Evolutionary conservation across 2,113 vertebrate genomes (phyloP), one percentile per base, ranked within the genome.

Genomic region (Plecturocebus donacophilus): DNA sequence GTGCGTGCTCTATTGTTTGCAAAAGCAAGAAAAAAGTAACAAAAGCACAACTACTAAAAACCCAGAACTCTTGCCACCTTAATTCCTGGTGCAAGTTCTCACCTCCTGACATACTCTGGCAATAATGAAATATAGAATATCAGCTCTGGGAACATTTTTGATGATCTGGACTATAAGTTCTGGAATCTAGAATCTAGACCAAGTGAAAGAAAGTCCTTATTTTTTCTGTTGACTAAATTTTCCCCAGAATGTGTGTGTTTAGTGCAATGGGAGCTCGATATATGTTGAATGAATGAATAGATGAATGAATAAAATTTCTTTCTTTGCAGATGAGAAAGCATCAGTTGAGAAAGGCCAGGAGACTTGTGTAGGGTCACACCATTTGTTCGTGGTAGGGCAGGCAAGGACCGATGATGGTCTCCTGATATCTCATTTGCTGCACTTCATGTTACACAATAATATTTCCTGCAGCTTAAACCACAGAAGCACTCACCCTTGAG

Each of bases 391-490:
- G 27, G n/a, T 56, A 70, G 4, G 76, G 70, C 27, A 76, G 38
- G 13, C 71, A 32, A 94, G 68, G 77, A 93, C 91, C 5, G 14
- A 38, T 32, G 2, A 38, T 32, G 2, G 3, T 84, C 89, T 94
- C 68, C 83, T 91, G 75, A 76, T 17, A 6, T 91, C 79, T 95
- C 87, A 93, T 95, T 93, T 96, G 77, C 52, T 79, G n/a, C 14
- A 56, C 38, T 90, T 93, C 52, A 35, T 70, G 68, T 80, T 80
- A 20, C 35, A 54, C 32, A 71, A 42, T 85, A 95, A 77, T 92
- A 95, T 91, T 95, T 92, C 76, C 88, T 97, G 73, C 13, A 96
- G 61, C 66, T 96, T 95, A 92, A 94, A 91, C 71, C 82, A 93
- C 81, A 95, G 86, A 96, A 94, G 61, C 89, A 91, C 85, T 96